phyloP scores from a whole-genome alignment of 2,797 vertebrate genomes.

The Cuculus canorus region DNA sequence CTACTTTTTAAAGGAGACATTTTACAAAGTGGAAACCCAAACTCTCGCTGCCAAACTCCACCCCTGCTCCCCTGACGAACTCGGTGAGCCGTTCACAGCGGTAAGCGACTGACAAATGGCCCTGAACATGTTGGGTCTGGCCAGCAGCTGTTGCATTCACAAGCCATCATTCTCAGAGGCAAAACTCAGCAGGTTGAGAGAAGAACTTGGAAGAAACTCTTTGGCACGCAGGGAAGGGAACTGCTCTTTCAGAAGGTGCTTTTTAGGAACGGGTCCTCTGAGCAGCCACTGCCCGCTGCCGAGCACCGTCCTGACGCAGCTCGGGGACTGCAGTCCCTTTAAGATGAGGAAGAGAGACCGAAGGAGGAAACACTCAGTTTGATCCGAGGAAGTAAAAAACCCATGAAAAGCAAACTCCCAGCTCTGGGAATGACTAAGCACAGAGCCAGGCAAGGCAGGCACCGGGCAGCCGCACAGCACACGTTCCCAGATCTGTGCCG shows the following conservation, averaged over 20 bases:
- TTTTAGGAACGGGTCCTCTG: fast-evolving
- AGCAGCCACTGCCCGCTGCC: fast-evolving
- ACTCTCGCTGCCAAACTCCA: neutral
- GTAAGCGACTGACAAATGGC: fast-evolving
- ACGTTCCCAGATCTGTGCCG: fast-evolving
- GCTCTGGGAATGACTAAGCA: slow-evolving; percentile 36
- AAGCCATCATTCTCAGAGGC: neutral
- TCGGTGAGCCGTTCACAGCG: fast-evolving
- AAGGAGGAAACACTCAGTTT: neutral
- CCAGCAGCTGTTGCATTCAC: neutral
- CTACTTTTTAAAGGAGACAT: neutral
- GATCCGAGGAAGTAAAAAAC: slow-evolving; percentile 17
- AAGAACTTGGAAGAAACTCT: neutral
- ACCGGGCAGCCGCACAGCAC: neutral
- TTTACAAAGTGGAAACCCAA: neutral
- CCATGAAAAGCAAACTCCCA: neutral
- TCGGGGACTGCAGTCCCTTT: neutral
- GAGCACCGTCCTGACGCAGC: neutral
- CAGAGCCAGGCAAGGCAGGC: neutral
- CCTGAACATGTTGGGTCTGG: fast-evolving
- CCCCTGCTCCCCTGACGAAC: neutral
- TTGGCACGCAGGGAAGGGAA: neutral
- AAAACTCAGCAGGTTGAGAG: neutral
- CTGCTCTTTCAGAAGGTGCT: neutral
- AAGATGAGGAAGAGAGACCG: neutral